Base-by-base conservation (phyloP, 2,113 vertebrate species). In the Machaerirhynchus nigripectus region DNA sequence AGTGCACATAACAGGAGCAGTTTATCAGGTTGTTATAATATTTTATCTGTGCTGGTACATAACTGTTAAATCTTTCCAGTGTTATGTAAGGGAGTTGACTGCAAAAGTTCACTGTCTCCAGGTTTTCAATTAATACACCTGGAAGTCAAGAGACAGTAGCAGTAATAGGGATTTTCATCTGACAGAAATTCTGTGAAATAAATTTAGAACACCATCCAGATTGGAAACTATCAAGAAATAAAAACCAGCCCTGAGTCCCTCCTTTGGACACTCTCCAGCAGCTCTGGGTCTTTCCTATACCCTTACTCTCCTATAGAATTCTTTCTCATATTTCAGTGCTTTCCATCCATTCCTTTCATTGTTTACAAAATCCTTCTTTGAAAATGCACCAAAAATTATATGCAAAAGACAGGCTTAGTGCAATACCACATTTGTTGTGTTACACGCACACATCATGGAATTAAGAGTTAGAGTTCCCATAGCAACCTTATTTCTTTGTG, bases 381-480 rank as follows among this genome's bases (percentile, higher is more conserved):
- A 89, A 96, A 94, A 73, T 13, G 37, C 52, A 83, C 44, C 2
- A 11, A 93, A 92, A 83, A 92, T 57, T 39, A 53, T 57, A 92
- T 68, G 88, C 88, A 86, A 65, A 87, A 92, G 74, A 61, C 42
- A 88, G 52, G 75, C 77, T 87, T 68, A 79, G 59, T 46, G 65
- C 74, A 89, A 89, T 60, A 59, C n/a, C 77, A 74, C 57, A 88
- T 71, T 96, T 91, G 84, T 94, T 97, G 80, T 86, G 83, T 82
- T 92, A 81, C 61, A 82, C 4, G 10, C 61, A 82, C 65, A 80
- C 60, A 83, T 78, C 68, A 91, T 64, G 30, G 88, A 91, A 95
- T 94, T 97, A 96, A 94, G 74, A 95, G 89, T 93, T 84, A 59
- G 79, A 23, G 96, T 96, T 97, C 44, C 96, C 96, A 97, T 96